Evolutionary conservation across 2,113 vertebrate species (phyloP).

Genomic region (Forbesichthys agassizii): DNA sequence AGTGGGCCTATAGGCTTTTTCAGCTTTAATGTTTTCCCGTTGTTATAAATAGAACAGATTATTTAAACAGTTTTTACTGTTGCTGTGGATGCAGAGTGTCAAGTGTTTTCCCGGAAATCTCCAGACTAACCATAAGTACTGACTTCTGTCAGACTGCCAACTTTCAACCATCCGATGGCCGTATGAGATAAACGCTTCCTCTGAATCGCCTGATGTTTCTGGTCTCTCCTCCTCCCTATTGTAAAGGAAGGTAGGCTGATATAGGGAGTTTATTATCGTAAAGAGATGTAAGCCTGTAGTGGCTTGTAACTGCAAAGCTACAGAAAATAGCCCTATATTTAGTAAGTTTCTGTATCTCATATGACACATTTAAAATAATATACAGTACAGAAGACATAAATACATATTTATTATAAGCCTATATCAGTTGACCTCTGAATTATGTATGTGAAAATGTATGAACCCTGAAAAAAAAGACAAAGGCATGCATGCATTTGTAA

Average conservation of each 20-base stretch:
- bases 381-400: too few species aligned
- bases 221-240: slow-evolving; percentile 41
- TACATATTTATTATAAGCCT: too few species aligned
- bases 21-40: slow-evolving; percentile 36
- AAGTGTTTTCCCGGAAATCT: slow-evolving; percentile 66
- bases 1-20: slow-evolving; percentile 5
- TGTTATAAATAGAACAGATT: slow-evolving; percentile 29
- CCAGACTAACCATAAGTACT: slow-evolving; percentile 52
- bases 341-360: too few species aligned
- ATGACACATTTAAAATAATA: too few species aligned
- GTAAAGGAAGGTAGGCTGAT: slow-evolving; percentile 43
- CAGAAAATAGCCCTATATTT: too few species aligned
- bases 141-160: slow-evolving; percentile 50
- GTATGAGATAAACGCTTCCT: slow-evolving; percentile 38
- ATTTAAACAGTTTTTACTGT: slow-evolving; percentile 41
- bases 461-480: too few species aligned
- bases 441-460: too few species aligned
- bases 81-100: slow-evolving; percentile 37
- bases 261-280: slow-evolving; percentile 34
- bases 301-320: too few species aligned
- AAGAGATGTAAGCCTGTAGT: slow-evolving; percentile 15
- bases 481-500: too few species aligned
- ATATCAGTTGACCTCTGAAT: too few species aligned
- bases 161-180: slow-evolving; percentile 50
- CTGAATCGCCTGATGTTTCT: slow-evolving; percentile 55